Base-by-base conservation (phyloP, 2,888 invertebrate genomes). In the Helleia helle region DNA sequence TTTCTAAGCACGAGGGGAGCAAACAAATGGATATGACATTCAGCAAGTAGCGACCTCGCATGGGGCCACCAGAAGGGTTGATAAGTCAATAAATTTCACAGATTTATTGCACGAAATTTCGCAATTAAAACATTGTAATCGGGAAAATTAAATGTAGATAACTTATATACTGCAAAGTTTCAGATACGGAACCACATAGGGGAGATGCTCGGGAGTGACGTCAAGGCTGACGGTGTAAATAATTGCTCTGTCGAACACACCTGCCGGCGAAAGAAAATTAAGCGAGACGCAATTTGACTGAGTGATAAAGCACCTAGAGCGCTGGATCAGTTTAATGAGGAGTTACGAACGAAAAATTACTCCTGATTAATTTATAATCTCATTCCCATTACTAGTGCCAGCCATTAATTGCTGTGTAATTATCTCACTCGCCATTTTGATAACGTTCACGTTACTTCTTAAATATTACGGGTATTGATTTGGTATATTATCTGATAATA, bases 231-330 rank as follows among this genome's bases (percentile, higher is more conserved):
- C 77, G 79, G 70, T 75, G 77, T 84, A 83, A 84, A 84, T 84
- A 84, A 84, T 83, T 83, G 80, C 79, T 80, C 75, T 79, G 84
- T 84, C 84, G 84, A 84, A 84, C 79, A 83, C 84, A 84, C 83
- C 84, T 83, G 84, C 75, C 69, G 71, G 70, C 64, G 69, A 81
- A 83, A 83, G 81, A 83, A 84, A 83, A 84, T 84, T 83, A 84
- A 83, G 83, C 71, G 79, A 75, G 81, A 81, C 80, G 80, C 77
- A 81, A 83, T 83, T 83, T 81, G 81, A 81, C 80, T 83, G 81
- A 84, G 77, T 83, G 83, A 83, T 83, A 75, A 76, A 80, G 83
- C 73, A 80, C 77, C 76, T 65, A 66, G 62, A 62, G 70, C 59
- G 53, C 55, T 71, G 74, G 74, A 81, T 81, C 75, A 74, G 70